Evolutionary conservation across 2,113 vertebrate genomes (phyloP).

Genomic region (Ivindomyrus marchei): DNA sequence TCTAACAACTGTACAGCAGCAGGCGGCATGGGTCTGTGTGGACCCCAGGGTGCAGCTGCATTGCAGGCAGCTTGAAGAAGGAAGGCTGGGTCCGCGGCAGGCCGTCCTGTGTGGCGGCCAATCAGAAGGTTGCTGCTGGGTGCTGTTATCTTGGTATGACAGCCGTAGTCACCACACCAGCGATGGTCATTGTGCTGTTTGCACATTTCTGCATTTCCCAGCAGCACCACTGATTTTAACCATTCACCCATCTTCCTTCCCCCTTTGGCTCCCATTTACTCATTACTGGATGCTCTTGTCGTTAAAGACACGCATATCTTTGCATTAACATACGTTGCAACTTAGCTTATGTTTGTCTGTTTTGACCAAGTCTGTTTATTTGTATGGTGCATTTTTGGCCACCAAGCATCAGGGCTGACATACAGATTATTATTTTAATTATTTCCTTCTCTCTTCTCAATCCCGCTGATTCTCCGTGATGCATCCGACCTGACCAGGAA

Average conservation of each 20-base stretch:
- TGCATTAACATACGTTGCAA: not conserved
- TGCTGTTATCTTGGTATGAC: not conserved
- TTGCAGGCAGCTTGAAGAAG: not conserved
- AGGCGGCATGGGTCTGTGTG: not conserved
- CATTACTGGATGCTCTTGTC: not conserved
- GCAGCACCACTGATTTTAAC: not conserved
- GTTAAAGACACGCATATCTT: not conserved
- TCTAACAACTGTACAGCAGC: not conserved
- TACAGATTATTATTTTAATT: not conserved
- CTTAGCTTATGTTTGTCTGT: not conserved
- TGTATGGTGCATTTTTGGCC: not conserved
- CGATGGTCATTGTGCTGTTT: not conserved
- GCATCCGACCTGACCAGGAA: not conserved
- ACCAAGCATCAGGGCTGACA: not conserved
- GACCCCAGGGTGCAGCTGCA: not conserved
- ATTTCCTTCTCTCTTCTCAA: not conserved
- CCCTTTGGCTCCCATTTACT: not conserved
- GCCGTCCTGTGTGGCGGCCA: not conserved
- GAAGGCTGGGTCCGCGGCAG: not conserved
- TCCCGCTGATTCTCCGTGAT: not conserved
- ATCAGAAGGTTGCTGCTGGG: not conserved
- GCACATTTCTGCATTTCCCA: not conserved
- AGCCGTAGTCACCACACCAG: not conserved
- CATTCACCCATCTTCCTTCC: not conserved
- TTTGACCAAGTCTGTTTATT: not conserved